Conservation (phyloP, 2,113 vertebrate genomes). For the Gallinago undulata region DNA sequence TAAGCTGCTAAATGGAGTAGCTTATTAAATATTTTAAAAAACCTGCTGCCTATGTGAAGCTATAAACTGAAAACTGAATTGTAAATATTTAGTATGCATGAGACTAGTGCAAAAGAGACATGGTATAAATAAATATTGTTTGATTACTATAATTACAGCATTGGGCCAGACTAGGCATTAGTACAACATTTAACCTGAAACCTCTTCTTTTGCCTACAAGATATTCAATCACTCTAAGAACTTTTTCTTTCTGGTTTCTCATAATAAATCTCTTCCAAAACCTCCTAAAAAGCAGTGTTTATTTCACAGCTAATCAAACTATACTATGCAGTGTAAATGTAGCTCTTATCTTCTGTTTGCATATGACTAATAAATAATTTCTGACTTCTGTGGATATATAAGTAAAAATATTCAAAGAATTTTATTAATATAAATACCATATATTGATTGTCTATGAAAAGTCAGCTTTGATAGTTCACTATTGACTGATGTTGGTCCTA, state of each 20-base stretch:
- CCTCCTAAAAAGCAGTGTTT: background rate
- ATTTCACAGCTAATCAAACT: background rate
- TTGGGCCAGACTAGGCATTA: background rate
- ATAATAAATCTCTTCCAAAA: background rate
- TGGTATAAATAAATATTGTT: background rate
- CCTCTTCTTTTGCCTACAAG: background rate
- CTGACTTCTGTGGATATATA: background rate
- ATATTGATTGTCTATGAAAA: background rate
- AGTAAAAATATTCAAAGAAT: background rate
- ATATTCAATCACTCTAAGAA: background rate
- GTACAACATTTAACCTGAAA: background rate
- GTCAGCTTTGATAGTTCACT: background rate
- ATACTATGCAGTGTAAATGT: background rate
- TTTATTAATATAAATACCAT: background rate
- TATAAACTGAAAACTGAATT: background rate
- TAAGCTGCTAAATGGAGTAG: background rate
- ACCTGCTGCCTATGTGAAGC: background rate
- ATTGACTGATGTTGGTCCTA: background rate
- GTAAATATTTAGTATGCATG: conserved; percentile 3
- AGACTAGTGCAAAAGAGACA: background rate
- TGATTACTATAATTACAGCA: background rate
- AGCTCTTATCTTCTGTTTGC: background rate
- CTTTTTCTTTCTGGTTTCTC: background rate
- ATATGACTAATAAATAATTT: background rate
- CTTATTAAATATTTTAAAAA: conserved; percentile 34